Conservation (phyloP, 2,797 vertebrate genomes). For the Poecilia wingei region DNA sequence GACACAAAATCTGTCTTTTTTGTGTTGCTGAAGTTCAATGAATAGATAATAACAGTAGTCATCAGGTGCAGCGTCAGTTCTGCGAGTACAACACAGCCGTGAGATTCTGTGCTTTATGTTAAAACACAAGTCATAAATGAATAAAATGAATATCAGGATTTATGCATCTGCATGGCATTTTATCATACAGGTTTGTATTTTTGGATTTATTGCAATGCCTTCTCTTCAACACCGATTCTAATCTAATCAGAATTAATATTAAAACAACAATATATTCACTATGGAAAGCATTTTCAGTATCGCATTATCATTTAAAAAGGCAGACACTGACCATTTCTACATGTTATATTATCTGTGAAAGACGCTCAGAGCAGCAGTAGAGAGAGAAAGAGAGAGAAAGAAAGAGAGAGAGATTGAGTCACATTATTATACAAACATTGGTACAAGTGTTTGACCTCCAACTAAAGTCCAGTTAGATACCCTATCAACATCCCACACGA, state of each 20-base stretch:
- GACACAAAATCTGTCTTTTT: neutral
- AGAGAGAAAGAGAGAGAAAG: conserved; percentile 1
- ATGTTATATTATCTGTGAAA: neutral
- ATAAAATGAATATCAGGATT: neutral
- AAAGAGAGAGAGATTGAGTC: conserved; percentile 6
- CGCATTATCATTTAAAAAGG: neutral
- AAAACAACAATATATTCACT: neutral
- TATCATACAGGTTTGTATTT: neutral
- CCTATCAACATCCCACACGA: conserved; percentile 37
- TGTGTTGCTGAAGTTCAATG: neutral
- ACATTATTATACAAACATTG: conserved; percentile 34
- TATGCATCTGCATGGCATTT: neutral
- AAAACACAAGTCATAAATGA: neutral
- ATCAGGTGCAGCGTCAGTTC: neutral
- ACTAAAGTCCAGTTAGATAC: conserved; percentile 72
- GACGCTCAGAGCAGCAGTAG: neutral
- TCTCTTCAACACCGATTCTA: neutral
- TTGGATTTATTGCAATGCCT: neutral
- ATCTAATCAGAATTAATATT: neutral
- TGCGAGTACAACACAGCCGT: neutral
- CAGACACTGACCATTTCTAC: neutral
- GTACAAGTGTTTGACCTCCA: conserved; percentile 39
- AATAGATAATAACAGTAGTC: neutral
- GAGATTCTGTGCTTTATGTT: neutral
- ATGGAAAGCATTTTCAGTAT: neutral